Evolutionary conservation across 2,888 invertebrate species (phyloP), one percentile per base, ranked within the genome.

Genomic region (Poecilobothrus nobilitatus): DNA sequence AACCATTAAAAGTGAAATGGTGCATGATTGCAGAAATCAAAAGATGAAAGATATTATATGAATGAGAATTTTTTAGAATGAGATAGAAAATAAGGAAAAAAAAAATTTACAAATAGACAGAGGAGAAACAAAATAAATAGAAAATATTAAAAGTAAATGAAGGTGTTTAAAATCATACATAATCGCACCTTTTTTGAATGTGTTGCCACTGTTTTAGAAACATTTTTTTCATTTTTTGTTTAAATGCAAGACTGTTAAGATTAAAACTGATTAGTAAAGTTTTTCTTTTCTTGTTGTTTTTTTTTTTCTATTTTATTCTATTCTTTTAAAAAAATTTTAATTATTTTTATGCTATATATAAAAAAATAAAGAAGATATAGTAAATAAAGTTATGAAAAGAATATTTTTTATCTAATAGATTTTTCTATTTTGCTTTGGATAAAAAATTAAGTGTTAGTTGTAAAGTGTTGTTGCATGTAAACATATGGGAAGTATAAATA

Each of bases 281-380:
- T 44, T 18, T 53, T 53, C 15, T 18, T 53, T 12, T 53, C 27
- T 27, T 27, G 3, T 27, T 5, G 5, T 27, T 27, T 27, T 27
- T 2, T 27, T 27, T 27, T 27, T 27, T 2, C 5, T 27, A 27
- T 27, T 27, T 27, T 27, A 5, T 5, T 27, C 27, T 27, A 27
- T 5, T 4, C 27, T 27, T 27, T 27, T 27, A 27, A 27, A 27
- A n/a, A 27, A 27, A 27, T 27, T 27, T 18, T 53, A 53, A 53
- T 53, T 53, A 53, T 53, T 53, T 53, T 53, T 53, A 53, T 53
- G 53, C 53, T 53, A 53, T 53, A 53, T 53, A 53, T 53, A 12
- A 18, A 6, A 53, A 53, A n/a, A n/a, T n/a, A n/a, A n/a, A n/a
- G n/a, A n/a, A n/a, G n/a, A n/a, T n/a, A n/a, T n/a, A n/a, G n/a